A percentile compares a stretch with the other conserved stretches of the same genome.
phyloP scores from a whole-genome alignment of 1,140 invertebrate species.

The Pseudomyrmex gracilis region DNA sequence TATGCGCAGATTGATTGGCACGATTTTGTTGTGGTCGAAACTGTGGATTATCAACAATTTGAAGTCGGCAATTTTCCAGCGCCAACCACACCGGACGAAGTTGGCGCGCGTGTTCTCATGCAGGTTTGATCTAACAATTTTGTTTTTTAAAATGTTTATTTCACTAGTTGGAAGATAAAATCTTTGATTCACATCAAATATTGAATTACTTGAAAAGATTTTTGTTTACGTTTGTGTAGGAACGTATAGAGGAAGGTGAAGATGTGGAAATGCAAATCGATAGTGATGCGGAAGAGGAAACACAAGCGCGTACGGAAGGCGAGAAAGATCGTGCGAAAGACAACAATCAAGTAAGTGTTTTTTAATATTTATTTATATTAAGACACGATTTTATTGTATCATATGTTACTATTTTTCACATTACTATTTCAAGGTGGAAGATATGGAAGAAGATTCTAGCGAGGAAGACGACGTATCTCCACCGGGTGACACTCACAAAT shows the following conservation, averaged over 20 bases:
- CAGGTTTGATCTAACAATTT: slow-evolving; percentile 87
- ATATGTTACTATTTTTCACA: background rate
- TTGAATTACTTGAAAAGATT: slow-evolving; percentile 7
- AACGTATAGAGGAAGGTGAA: slow-evolving; percentile 88
- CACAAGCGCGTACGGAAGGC: slow-evolving; percentile 88
- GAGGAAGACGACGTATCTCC: slow-evolving; percentile 89
- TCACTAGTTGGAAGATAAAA: background rate
- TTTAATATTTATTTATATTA: too few species aligned
- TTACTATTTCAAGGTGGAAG: slow-evolving; percentile 88
- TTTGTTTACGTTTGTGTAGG: slow-evolving; percentile 78
- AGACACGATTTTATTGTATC: background rate
- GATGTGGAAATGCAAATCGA: slow-evolving; percentile 92
- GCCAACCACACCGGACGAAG: slow-evolving; percentile 98
- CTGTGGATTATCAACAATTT: slow-evolving; percentile 98
- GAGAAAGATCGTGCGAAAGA: slow-evolving; percentile 88
- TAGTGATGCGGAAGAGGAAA: slow-evolving; percentile 90
- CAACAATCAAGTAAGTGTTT: slow-evolving; percentile 85
- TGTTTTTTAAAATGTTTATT: slow-evolving; percentile 69
- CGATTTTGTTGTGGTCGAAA: slow-evolving; percentile 99
- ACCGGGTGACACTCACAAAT: slow-evolving; percentile 83
- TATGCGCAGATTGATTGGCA: slow-evolving; percentile 99
- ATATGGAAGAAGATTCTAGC: slow-evolving; percentile 96
- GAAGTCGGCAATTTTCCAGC: slow-evolving; percentile 98
- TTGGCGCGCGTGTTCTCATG: slow-evolving; percentile 96
- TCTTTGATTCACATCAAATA: slow-evolving; percentile 9